Base-by-base conservation (phyloP, 2,888 invertebrate species). In the Apoda limacodes region DNA sequence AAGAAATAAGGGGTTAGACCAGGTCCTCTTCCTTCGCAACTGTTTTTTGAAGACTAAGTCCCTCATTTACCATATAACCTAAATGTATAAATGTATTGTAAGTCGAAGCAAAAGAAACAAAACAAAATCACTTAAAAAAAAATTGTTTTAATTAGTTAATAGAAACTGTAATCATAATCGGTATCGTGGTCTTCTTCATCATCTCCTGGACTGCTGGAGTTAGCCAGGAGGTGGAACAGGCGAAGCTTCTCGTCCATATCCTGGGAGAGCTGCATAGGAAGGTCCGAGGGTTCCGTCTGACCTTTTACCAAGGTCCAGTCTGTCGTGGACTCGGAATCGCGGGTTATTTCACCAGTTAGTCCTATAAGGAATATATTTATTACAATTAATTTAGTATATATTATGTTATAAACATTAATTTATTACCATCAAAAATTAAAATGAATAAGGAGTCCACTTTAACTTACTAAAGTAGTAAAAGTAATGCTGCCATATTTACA, bases 81-180 rank as follows among this genome's bases (percentile, higher is more conserved):
- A 5, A 19, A 7, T 19, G 19, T 5, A 19, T 9, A 5, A 5
- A 19, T 19, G 5, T 9, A 19, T 9, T 19, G 5, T 1, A 4
- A 9, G 7, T 3, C 5, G 12, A 3, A 22, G 22, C 7, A 12
- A 7, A 9, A 13, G 10, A 15, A 6, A 15, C 7, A 2, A 4
- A 33, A 26, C 2, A 28, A 28, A 38, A 5, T 7, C 32, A 2
- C 28, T 25, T 29, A 14, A 34, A 21, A 45, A 34, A 32, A 30
- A 32, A 30, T 42, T 32, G 25, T 37, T 30, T 34, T 42, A 39
- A 39, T 48, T 46, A n/a, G n/a, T 52, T 61, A 75, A 53, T 78
- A 72, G 32, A 66, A 63, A 47, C 52, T 67, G 39, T 76, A 76
- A 39, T 76, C 72, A 39, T 74, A 66, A 38, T 69, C 72, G 12